Conservation (phyloP, 64 coral and sea anemone genomes). For the Cladopsammia gracilis region DNA sequence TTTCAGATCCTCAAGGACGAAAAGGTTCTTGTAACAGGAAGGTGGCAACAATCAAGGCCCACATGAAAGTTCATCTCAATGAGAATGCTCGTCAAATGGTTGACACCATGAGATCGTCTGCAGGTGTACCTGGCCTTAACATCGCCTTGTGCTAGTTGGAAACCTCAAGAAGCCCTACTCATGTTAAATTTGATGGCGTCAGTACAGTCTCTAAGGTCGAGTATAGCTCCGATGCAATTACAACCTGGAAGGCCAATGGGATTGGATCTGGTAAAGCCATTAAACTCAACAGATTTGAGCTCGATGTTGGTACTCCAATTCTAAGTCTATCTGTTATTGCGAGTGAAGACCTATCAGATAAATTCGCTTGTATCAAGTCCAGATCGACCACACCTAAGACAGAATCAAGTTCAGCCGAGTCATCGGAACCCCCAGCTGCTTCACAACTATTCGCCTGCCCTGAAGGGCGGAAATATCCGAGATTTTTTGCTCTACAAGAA, state of each 20-base stretch:
- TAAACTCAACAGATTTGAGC: not conserved
- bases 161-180: not conserved
- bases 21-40: conserved; percentile 57
- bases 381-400: not conserved
- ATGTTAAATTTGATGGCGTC: conserved; percentile 21
- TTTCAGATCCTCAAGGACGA: conserved; percentile 40
- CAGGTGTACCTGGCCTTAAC: not conserved
- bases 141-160: not conserved
- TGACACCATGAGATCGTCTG: not conserved
- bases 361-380: not conserved
- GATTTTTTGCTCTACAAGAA: conserved; percentile 23
- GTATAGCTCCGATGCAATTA: not conserved
- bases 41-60: conserved; percentile 20
- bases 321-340: not conserved
- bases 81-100: not conserved
- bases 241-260: conserved; percentile 13
- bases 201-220: not conserved
- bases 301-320: not conserved
- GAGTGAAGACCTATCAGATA: not conserved
- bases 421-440: not conserved
- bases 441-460: conserved; percentile 33
- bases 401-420: not conserved
- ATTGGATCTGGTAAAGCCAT: not conserved
- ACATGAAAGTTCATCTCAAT: not conserved
- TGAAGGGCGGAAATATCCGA: conserved; percentile 20